A percentile compares a stretch with the other conserved stretches of the same genome.
Evolutionary conservation across 2,797 vertebrate genomes (phyloP).

Genomic region (Melanotaenia maccullochi): DNA sequence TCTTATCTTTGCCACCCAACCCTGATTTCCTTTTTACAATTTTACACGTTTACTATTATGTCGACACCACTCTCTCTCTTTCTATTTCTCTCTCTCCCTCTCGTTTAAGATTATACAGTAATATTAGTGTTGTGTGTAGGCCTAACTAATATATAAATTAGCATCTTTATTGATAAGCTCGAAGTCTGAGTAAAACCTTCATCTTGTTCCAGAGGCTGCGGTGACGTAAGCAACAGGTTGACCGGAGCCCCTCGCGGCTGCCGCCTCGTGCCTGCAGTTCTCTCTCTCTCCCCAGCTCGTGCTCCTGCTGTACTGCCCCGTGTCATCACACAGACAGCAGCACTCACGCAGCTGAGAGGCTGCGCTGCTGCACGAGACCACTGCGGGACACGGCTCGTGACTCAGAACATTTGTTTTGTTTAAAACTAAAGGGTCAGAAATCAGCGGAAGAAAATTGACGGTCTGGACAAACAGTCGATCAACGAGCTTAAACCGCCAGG

Average conservation of each 20-base stretch:
- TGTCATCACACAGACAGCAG: slow-evolving; percentile 8
- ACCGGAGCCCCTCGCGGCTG: slow-evolving; percentile 19
- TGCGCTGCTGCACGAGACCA: slow-evolving; percentile 45
- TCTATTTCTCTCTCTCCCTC: too few relatives aligned
- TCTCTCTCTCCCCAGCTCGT: neutral
- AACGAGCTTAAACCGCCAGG: neutral
- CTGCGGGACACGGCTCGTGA: slow-evolving; percentile 53
- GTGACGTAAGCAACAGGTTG: slow-evolving; percentile 64
- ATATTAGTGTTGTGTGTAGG: too few relatives aligned
- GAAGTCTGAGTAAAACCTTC: too few relatives aligned
- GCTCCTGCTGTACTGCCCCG: slow-evolving; percentile 37
- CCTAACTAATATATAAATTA: too few relatives aligned
- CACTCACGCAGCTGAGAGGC: slow-evolving; percentile 24
- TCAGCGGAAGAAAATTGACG: neutral
- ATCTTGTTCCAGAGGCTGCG: neutral
- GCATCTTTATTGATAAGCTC: too few relatives aligned
- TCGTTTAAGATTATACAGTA: neutral
- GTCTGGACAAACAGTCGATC: neutral
- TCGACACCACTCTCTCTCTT: too few relatives aligned
- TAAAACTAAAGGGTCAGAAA: neutral
- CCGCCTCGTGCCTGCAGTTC: slow-evolving; percentile 36
- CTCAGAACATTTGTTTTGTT: neutral
- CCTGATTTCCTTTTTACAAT: too few relatives aligned
- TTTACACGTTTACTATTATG: too few relatives aligned
- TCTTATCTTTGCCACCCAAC: too few relatives aligned